Evolutionary conservation across 2,888 invertebrate species (phyloP), one percentile per base, ranked within the genome.

Genomic region (Chymomyza procnemis): DNA sequence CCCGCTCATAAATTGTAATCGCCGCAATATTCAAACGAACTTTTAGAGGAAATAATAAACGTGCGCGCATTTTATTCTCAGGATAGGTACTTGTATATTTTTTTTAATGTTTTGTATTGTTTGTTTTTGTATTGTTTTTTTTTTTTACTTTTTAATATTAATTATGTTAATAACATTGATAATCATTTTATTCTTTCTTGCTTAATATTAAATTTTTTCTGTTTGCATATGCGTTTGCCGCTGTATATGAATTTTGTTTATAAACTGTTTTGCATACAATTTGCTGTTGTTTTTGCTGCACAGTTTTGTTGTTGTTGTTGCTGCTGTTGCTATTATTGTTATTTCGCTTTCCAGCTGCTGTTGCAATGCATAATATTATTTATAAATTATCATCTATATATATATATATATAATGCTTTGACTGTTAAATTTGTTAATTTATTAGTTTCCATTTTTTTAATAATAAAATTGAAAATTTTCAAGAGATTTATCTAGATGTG

Each of bases 111-210:
- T 77, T 70, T 70, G 60, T 59, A 75, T 75, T 65, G 55, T 55
- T 71, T 75, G 65, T 73, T 72, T 67, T 75, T 76, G 78, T 73
- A 76, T 69, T 63, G 64, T 75, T 77, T 73, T 78, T 80, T 75
- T 75, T 76, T 73, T 76, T 78, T 69, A 70, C 80, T 79, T 87
- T 81, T 86, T 88, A 87, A 89, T 89, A 85, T 87, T 89, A 89
- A 87, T 86, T 85, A 86, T 89, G 87, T 87, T 89, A 89, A 88
- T 89, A 89, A 90, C 89, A 89, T 89, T 89, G 89, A 89, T 89
- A 90, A 88, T 89, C 79, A 69, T 83, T 85, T 78, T 77, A 76
- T 69, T 76, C 69, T 70, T 61, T 67, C 73, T 78, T 69, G 78
- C 86, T 80, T 88, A 85, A 82, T 78, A 72, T 78, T 85, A 87